These are phyloP conservation scores for Sialia sialis DNA, from an alignment of 2,113 vertebrate genomes.

Conservation along the genomic window DNA sequence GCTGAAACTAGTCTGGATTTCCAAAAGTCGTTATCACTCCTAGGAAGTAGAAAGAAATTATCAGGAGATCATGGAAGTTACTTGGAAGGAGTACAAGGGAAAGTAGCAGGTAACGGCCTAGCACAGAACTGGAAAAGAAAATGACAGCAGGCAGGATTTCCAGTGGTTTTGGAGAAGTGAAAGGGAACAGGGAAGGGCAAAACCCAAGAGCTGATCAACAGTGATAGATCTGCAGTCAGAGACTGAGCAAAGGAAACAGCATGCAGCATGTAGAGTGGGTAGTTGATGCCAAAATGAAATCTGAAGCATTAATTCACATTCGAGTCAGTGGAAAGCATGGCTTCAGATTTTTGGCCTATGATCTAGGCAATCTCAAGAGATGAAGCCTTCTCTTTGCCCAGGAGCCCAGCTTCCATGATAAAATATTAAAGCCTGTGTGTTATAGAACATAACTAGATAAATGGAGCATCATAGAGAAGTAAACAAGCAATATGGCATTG, in stretches of 20 bases:
- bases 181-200: background rate
- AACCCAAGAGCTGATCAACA: background rate
- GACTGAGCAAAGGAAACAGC: background rate
- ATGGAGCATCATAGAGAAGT: constrained; percentile 25
- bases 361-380: background rate
- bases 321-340: background rate
- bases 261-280: background rate
- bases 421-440: constrained; percentile 17
- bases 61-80: background rate
- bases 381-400: background rate
- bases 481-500: constrained; percentile 29
- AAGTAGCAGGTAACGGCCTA: background rate
- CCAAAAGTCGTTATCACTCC: background rate
- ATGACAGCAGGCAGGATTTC: background rate
- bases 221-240: background rate
- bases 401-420: background rate
- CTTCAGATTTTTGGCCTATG: background rate
- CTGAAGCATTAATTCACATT: background rate
- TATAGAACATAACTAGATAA: constrained; percentile 31
- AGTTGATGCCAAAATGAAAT: background rate
- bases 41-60: background rate
- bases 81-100: background rate
- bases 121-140: background rate
- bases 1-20: background rate
- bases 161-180: background rate